Percentiles rank a stretch among this genome's conserved stretches.
Evolutionary conservation across 2,888 invertebrate species (phyloP).

Genomic region (Xanthia icteritia): DNA sequence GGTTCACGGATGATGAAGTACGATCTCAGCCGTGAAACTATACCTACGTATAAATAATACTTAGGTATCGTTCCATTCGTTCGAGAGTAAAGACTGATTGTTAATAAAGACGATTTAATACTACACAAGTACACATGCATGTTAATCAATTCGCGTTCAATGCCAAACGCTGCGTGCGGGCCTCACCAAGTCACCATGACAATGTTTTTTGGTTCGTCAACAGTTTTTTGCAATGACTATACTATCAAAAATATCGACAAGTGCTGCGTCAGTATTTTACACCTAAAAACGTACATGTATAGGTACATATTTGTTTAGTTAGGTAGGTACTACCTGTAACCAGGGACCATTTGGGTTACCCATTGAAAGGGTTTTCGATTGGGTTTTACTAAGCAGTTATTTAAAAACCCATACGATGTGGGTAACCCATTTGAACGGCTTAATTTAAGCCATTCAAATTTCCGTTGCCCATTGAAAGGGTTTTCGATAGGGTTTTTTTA

Average conservation of each 20-base stretch:
- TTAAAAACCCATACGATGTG: too few species aligned
- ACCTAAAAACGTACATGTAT: neutral
- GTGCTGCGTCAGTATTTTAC: constrained; percentile 2
- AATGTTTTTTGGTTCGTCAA: constrained; percentile 22
- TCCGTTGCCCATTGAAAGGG: too few species aligned
- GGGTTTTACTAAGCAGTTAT: too few species aligned
- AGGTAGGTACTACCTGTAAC: constrained; percentile 11
- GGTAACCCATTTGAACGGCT: too few species aligned
- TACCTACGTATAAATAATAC: constrained; percentile 13
- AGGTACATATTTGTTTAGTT: neutral
- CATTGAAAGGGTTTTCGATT: too few species aligned
- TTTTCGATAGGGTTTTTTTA: too few species aligned
- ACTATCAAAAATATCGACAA: constrained; percentile 2
- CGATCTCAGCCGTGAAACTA: constrained; percentile 27
- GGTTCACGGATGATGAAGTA: constrained; percentile 54
- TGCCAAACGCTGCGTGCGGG: constrained; percentile 37
- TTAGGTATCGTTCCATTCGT: constrained; percentile 35
- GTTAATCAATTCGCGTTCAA: constrained; percentile 51
- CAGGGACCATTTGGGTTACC: too few species aligned
- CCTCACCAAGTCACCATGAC: constrained; percentile 22
- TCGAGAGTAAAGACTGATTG: constrained; percentile 29
- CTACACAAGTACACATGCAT: constrained; percentile 16
- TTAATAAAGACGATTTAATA: constrained; percentile 44
- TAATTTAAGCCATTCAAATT: too few species aligned
- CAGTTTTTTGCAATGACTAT: constrained; percentile 39